Conservation (phyloP, 2,888 invertebrate species). For the Pseudococcus longispinus region DNA sequence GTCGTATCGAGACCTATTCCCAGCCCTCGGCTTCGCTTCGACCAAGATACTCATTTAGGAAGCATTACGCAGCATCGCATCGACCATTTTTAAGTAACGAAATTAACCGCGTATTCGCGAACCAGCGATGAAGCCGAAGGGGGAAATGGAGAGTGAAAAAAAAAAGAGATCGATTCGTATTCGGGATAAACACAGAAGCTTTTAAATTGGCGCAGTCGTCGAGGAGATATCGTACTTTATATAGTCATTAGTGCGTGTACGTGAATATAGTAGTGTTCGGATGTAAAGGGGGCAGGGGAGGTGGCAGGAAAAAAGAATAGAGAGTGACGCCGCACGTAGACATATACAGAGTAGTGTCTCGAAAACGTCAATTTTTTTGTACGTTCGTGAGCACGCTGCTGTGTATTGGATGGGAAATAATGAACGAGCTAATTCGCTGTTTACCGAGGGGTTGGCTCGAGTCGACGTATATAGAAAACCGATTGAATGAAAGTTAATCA, state of each 20-base stretch:
- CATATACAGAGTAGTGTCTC: background rate
- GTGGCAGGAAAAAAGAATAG: background rate
- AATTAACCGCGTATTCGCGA: background rate
- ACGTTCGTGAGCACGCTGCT: background rate
- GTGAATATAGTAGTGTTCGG: background rate
- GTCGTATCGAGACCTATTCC: background rate
- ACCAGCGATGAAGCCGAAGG: background rate
- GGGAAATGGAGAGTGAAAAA: background rate
- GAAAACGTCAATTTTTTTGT: background rate
- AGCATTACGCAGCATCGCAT: background rate
- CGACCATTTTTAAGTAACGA: background rate
- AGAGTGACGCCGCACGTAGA: background rate
- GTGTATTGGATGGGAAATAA: constrained; percentile 2
- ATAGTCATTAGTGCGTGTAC: background rate
- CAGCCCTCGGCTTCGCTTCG: background rate
- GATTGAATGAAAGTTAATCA: constrained; percentile 46
- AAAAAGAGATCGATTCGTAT: background rate
- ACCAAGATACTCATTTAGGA: background rate
- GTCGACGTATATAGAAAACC: no score
- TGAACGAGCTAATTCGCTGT: background rate
- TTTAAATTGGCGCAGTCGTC: background rate
- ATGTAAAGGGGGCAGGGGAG: background rate
- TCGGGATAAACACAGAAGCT: background rate
- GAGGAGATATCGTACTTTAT: background rate
- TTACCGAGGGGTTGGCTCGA: constrained; percentile 25